phyloP scores from a whole-genome alignment of 2,113 vertebrate genomes.

The Chlorodrepanis virens region DNA sequence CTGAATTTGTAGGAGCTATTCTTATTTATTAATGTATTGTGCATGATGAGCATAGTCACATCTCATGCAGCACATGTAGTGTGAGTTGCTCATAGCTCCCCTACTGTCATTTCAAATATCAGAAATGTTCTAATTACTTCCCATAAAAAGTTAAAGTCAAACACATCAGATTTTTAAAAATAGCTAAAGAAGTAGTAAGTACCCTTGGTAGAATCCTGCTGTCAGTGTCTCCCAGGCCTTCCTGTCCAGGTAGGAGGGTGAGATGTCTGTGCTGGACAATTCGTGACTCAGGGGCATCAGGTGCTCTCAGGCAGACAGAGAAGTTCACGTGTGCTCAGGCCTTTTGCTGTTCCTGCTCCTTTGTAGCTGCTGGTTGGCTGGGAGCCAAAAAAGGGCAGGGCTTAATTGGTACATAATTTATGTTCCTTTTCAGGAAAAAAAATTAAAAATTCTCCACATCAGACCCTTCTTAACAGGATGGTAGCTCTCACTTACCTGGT shows the following conservation, averaged over 20 bases:
- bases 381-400: slow-evolving; percentile 37
- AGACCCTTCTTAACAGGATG: not conserved
- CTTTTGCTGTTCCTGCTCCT: slow-evolving; percentile 7
- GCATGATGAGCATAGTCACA: not conserved
- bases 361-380: not conserved
- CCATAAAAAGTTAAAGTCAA: not conserved
- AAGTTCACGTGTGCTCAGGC: not conserved
- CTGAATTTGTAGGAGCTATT: not conserved
- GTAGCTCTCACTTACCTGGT: not conserved
- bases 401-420: slow-evolving; percentile 23
- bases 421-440: not conserved
- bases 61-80: accelerated
- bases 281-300: not conserved
- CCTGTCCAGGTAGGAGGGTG: not conserved
- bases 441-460: not conserved
- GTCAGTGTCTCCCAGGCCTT: not conserved
- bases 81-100: not conserved
- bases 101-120: not conserved
- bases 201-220: not conserved
- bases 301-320: not conserved
- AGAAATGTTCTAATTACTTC: not conserved
- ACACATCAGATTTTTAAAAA: not conserved
- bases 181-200: not conserved
- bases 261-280: not conserved
- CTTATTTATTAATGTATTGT: not conserved